Evolutionary conservation across 2,113 vertebrate genomes (phyloP).

Genomic region (Notarius quadriscutis): DNA sequence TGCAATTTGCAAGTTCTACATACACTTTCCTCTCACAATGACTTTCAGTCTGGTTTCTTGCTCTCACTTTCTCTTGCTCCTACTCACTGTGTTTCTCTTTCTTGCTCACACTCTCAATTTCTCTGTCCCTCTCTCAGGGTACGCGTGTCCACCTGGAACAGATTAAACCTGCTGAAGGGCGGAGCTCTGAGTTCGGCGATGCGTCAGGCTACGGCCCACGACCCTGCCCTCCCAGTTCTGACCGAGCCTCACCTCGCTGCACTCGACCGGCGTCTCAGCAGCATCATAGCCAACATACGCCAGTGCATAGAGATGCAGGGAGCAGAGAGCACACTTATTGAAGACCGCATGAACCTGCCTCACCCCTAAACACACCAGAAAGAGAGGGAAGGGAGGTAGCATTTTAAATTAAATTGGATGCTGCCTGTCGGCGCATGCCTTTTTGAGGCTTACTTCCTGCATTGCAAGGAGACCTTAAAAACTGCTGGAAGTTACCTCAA

Average conservation of each 20-base stretch:
- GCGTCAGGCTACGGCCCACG: constrained; percentile 84
- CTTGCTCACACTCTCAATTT: background rate
- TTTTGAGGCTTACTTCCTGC: constrained; percentile 23
- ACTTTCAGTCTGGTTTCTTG: constrained; percentile 23
- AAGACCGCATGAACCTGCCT: constrained; percentile 95
- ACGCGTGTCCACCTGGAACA: constrained; percentile 95
- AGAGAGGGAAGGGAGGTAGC: background rate
- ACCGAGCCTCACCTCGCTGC: constrained; percentile 84
- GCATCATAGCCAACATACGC: constrained; percentile 84
- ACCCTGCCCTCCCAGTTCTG: constrained; percentile 87
- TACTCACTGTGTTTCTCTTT: background rate
- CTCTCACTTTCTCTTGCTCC: constrained; percentile 19
- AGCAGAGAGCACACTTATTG: constrained; percentile 86
- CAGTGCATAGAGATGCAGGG: constrained; percentile 95
- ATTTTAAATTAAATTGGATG: background rate
- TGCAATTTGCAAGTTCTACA: background rate
- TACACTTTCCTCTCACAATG: background rate
- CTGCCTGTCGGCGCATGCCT: constrained; percentile 5
- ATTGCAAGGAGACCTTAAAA: constrained; percentile 1
- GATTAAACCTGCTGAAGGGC: constrained; percentile 85
- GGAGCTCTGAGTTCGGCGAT: constrained; percentile 87
- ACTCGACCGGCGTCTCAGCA: constrained; percentile 85
- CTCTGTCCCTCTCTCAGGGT: constrained; percentile 75
- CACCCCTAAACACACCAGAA: constrained; percentile 70
- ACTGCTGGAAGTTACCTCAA: background rate